Conservation (phyloP, 2,797 vertebrate genomes). For the Enoplosus armatus region DNA sequence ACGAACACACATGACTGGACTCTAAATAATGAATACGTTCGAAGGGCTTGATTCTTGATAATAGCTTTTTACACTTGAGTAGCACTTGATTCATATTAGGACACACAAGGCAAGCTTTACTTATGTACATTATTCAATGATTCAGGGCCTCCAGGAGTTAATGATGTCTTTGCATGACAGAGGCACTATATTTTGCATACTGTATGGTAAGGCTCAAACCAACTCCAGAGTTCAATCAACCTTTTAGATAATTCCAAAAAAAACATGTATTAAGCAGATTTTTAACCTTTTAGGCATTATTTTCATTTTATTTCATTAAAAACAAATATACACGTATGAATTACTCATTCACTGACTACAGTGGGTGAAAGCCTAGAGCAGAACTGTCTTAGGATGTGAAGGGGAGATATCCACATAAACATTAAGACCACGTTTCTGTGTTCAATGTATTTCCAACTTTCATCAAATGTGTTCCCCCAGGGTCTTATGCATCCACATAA, state of each 20-base stretch:
- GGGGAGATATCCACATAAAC: slow-evolving; percentile 49
- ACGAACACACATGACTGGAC: slow-evolving; percentile 13
- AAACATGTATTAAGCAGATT: background rate
- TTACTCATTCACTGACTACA: slow-evolving; percentile 22
- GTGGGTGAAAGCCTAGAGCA: slow-evolving; percentile 3
- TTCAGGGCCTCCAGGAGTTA: slow-evolving; percentile 16
- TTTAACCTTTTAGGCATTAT: background rate
- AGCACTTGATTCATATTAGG: slow-evolving; percentile 43
- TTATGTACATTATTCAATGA: slow-evolving; percentile 28
- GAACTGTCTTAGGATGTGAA: slow-evolving; percentile 31
- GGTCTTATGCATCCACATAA: slow-evolving; percentile 71
- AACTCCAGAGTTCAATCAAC: slow-evolving; percentile 13
- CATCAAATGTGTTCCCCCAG: slow-evolving; percentile 68
- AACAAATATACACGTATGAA: slow-evolving; percentile 13
- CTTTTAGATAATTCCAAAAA: slow-evolving; percentile 3
- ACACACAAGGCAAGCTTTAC: slow-evolving; percentile 11
- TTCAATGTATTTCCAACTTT: slow-evolving; percentile 59
- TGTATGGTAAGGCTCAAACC: background rate
- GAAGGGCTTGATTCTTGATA: slow-evolving; percentile 43
- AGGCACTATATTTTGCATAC: background rate
- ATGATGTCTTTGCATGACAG: slow-evolving; percentile 6
- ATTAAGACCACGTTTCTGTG: slow-evolving; percentile 55
- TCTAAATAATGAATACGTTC: slow-evolving; percentile 35
- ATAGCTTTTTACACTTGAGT: slow-evolving; percentile 57
- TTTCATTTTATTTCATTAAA: slow-evolving; percentile 20